phyloP scores from a whole-genome alignment of 2,888 invertebrate species.

The Eupsilia transversa region DNA sequence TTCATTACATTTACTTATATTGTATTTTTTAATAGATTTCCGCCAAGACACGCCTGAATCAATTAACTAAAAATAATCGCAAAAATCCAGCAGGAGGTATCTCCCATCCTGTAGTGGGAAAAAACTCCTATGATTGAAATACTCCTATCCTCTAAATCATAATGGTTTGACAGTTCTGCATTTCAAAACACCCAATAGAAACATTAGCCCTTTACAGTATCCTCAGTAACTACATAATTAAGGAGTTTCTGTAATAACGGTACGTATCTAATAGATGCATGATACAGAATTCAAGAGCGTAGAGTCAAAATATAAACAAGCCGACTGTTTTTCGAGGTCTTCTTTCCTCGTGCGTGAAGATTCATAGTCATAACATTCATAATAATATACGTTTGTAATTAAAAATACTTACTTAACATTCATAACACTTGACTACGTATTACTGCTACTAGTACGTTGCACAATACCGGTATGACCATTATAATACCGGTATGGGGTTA shows the following conservation, averaged over 20 bases:
- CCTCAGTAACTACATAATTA: neutral
- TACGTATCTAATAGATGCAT: neutral
- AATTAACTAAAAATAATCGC: too few relatives aligned
- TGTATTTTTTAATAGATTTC: too few relatives aligned
- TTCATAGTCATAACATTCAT: conserved; percentile 28
- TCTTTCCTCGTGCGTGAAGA: conserved; percentile 50
- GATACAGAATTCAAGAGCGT: neutral
- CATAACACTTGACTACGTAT: conserved; percentile 32
- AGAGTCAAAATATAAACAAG: conserved; percentile 22
- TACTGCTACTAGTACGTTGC: conserved; percentile 31
- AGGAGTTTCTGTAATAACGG: neutral
- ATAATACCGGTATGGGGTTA: neutral
- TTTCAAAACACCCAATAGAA: neutral
- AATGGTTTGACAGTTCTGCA: neutral
- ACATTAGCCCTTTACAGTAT: neutral
- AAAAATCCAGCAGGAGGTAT: neutral
- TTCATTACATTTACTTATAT: too few relatives aligned
- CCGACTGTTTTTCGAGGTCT: conserved; percentile 40
- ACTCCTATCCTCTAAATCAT: neutral
- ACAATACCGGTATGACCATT: conserved; percentile 22
- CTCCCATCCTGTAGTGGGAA: neutral
- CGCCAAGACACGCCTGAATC: too few relatives aligned
- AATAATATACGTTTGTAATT: conserved; percentile 35
- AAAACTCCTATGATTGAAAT: neutral
- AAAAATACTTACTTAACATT: conserved; percentile 48